Evolutionary conservation across 2,797 vertebrate species (phyloP), one percentile per base, ranked within the genome.

Genomic region (Uromys caudimaculatus): DNA sequence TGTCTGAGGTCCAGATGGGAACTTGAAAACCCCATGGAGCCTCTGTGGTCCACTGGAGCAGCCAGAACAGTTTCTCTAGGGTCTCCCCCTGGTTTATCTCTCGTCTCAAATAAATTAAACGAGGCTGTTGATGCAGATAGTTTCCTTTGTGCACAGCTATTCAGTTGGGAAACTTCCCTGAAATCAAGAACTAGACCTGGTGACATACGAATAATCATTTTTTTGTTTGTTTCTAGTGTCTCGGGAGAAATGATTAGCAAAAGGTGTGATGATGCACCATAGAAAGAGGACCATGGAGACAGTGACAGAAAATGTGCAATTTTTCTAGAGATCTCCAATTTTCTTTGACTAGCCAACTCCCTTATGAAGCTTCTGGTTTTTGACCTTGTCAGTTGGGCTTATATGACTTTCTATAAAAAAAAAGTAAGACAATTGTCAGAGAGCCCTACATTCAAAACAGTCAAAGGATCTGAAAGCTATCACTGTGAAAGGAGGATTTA

Each of bases 71-170:
- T 69, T n/a, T 41, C 56, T 92, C 14, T 14, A 50, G 44, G 50
- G 89, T 90, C 21, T 95, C 64, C 62, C 64, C 11, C 54, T 78
- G 91, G 50, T 23, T 69, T 87, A 47, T 77, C 41, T 77, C 41
- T 82, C 71, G 79, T 79, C 71, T 91, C 81, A 89, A 89, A 79
- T 92, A 90, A 95, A 97, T 95, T 92, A 85, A 94, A 83, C 93
- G 91, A 90, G 79, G 23, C 75, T 93, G 60, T 58, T 75, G 60
- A 62, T 47, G n/a, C 75, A 96, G 67, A 88, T 0, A 89, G 10
- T 69, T 11, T 24, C 41, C 44, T 87, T 69, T 12, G 8, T 82
- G 56, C 44, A 79, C 38, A 81, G 69, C 1, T 58, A 88, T 91
- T 97, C 94, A 85, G 4, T 44, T 93, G 90, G 87, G 79, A 95